These are phyloP conservation scores for Istiophorus platypterus DNA, from an alignment of 2,113 vertebrate genomes.

Conservation along the genomic window DNA sequence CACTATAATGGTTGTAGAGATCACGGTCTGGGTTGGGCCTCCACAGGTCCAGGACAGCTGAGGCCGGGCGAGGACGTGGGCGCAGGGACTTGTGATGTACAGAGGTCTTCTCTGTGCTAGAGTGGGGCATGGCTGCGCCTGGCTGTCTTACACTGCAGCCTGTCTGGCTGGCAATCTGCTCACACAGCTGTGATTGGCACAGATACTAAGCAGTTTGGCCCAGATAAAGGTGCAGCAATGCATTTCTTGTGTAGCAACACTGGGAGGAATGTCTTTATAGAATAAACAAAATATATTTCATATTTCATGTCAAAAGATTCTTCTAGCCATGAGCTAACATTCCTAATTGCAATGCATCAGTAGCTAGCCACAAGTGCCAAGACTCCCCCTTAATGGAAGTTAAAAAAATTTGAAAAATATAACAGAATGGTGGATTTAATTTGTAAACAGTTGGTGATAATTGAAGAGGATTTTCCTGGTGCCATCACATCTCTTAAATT, in stretches of 20 bases:
- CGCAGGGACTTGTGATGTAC: constrained; percentile 62
- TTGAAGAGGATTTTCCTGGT: constrained; percentile 38
- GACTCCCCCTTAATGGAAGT: constrained; percentile 26
- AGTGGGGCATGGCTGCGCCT: constrained; percentile 60
- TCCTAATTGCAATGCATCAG: constrained; percentile 30
- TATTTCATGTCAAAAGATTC: constrained; percentile 20
- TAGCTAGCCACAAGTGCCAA: constrained; percentile 7
- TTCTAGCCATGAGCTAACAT: neutral
- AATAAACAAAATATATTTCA: constrained; percentile 30
- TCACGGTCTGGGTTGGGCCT: constrained; percentile 66
- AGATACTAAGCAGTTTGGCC: constrained; percentile 77
- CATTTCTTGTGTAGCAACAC: constrained; percentile 61
- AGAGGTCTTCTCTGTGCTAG: constrained; percentile 78
- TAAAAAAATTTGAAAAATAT: constrained; percentile 19
- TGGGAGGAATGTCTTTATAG: constrained; percentile 24
- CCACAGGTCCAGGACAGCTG: constrained; percentile 74
- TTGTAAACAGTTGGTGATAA: constrained; percentile 40
- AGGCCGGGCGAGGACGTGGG: constrained; percentile 73
- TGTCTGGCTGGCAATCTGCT: constrained; percentile 81
- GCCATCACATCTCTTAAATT: constrained; percentile 21
- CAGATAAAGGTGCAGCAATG: constrained; percentile 72
- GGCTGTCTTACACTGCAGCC: constrained; percentile 67
- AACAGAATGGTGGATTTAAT: constrained; percentile 34
- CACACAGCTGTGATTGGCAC: constrained; percentile 83
- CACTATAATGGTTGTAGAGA: constrained; percentile 69